Percentiles rank a stretch among this genome's conserved stretches.
phyloP scores from a whole-genome alignment of 2,797 vertebrate genomes.

The Perdix hodgsoniae region DNA sequence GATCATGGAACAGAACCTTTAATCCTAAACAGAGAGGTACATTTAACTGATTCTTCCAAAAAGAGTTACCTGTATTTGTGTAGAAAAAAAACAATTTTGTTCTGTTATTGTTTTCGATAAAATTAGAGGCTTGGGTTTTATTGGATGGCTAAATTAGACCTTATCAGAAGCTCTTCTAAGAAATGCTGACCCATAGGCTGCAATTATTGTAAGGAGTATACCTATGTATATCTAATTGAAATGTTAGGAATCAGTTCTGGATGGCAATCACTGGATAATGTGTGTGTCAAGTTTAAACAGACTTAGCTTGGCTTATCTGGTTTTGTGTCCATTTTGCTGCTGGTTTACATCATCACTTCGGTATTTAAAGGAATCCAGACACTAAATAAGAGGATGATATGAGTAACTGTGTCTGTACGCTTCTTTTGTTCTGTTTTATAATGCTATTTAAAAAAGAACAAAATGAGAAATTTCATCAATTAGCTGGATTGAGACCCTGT shows the following conservation, averaged over 20 bases:
- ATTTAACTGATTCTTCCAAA: slow-evolving; percentile 1
- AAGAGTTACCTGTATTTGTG: neutral
- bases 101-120: neutral
- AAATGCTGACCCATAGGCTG: neutral
- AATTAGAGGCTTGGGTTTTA: slow-evolving; percentile 2
- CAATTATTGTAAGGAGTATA: neutral
- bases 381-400: neutral
- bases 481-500: neutral
- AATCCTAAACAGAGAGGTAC: neutral
- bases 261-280: neutral
- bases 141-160: neutral
- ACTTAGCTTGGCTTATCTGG: neutral
- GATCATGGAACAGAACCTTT: neutral
- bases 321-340: neutral
- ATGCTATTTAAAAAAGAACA: neutral
- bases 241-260: neutral
- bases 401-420: neutral
- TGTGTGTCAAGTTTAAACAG: neutral
- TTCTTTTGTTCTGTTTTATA: neutral
- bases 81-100: neutral
- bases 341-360: neutral
- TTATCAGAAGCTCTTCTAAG: neutral
- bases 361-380: neutral
- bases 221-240: neutral
- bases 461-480: accelerated